Percentiles rank a stretch among this genome's conserved stretches.
These are phyloP conservation scores for Cheilosia vulpina DNA, from an alignment of 2,888 invertebrate genomes.

Conservation along the genomic window DNA sequence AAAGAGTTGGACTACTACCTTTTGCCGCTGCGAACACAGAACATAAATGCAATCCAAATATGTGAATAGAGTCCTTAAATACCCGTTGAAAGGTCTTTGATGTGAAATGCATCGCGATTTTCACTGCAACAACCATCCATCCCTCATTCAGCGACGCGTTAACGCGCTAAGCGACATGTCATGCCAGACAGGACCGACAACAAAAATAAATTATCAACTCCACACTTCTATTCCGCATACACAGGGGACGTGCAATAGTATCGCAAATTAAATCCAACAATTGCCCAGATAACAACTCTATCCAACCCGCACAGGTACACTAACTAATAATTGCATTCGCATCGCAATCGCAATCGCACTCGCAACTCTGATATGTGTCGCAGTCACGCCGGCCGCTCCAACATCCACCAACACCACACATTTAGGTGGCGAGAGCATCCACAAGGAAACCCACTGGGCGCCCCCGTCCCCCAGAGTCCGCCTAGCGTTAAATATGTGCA, in stretches of 20 bases:
- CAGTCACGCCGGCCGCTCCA: not conserved
- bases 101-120: too few species aligned
- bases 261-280: constrained; percentile 68
- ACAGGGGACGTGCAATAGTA: constrained; percentile 36
- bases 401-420: not conserved
- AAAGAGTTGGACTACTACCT: too few species aligned
- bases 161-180: too few species aligned
- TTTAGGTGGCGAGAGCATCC: constrained; percentile 53
- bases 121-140: too few species aligned
- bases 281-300: constrained; percentile 53
- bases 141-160: too few species aligned
- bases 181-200: not conserved
- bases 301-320: constrained; percentile 24
- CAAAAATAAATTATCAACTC: constrained; percentile 33
- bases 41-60: too few species aligned
- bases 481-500: constrained; percentile 66
- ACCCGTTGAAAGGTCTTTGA: too few species aligned
- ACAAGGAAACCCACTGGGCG: constrained; percentile 30
- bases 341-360: constrained; percentile 25
- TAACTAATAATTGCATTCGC: constrained; percentile 7
- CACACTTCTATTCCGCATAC: constrained; percentile 19
- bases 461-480: constrained; percentile 25
- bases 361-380: constrained; percentile 9
- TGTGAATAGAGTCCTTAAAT: too few species aligned
- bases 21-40: too few species aligned